phyloP scores from a whole-genome alignment of 2,888 invertebrate genomes.

The Dryocosmus kuriphilus region DNA sequence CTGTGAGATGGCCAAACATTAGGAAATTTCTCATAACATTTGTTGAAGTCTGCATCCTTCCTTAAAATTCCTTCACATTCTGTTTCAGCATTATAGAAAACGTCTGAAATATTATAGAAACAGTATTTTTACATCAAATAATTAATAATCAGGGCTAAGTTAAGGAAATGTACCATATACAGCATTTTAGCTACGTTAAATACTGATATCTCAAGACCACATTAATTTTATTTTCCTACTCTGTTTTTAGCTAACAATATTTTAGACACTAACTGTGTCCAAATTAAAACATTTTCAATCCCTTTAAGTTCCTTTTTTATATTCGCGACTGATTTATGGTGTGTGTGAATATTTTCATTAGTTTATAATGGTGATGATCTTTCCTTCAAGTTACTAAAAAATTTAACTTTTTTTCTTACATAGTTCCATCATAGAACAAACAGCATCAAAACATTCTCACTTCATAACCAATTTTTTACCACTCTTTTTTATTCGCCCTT shows the following conservation, averaged over 20 bases:
- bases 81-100: slow-evolving; percentile 12
- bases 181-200: neutral
- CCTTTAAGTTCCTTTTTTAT: no score
- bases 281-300: no score
- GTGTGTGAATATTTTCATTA: no score
- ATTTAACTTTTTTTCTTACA: neutral
- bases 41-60: slow-evolving; percentile 6
- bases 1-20: slow-evolving; percentile 20
- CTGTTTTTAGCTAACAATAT: no score
- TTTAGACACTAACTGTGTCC: no score
- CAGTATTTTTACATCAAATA: neutral
- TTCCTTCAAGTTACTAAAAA: neutral
- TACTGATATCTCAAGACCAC: neutral
- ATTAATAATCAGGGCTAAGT: neutral
- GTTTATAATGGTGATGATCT: no score
- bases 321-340: no score
- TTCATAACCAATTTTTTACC: slow-evolving; percentile 6
- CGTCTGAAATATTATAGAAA: neutral
- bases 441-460: slow-evolving; percentile 6
- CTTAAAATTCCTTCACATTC: slow-evolving; percentile 24
- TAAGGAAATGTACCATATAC: neutral
- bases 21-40: slow-evolving; percentile 21
- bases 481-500: slow-evolving; percentile 19
- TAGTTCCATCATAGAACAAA: slow-evolving; percentile 16
- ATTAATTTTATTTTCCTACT: no score